Conservation (phyloP, 2,113 vertebrate genomes). For the Ariopsis seemanni region DNA sequence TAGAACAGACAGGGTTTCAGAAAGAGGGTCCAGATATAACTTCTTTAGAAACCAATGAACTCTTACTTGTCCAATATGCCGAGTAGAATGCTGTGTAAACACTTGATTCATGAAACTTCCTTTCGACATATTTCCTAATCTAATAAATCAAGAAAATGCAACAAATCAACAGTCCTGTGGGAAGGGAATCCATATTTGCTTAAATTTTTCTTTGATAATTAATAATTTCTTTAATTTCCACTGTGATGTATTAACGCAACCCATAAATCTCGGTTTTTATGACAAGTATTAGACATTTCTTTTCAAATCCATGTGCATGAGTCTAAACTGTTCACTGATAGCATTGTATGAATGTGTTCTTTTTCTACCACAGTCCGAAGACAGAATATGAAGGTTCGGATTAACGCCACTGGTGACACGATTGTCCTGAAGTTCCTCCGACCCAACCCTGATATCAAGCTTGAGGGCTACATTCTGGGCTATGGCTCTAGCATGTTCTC, state of each 20-base stretch:
- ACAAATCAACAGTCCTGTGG: background rate
- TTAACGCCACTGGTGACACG: constrained; percentile 88
- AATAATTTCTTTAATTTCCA: constrained; percentile 14
- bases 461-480: constrained; percentile 90
- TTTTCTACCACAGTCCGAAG: constrained; percentile 74
- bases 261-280: background rate
- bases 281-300: background rate
- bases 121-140: background rate
- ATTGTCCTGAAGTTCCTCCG: constrained; percentile 86
- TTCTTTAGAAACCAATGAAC: background rate
- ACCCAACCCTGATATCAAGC: constrained; percentile 77
- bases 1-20: background rate
- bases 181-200: background rate
- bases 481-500: constrained; percentile 86
- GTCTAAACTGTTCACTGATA: background rate
- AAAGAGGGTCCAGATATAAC: background rate
- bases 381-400: constrained; percentile 86
- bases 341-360: background rate
- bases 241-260: background rate
- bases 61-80: background rate
- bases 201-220: background rate
- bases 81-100: background rate
- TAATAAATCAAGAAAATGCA: constrained; percentile 29
- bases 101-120: background rate
- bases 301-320: background rate